Evolutionary conservation across 2,888 invertebrate species (phyloP).

Genomic region (Eupithecia subumbrata): DNA sequence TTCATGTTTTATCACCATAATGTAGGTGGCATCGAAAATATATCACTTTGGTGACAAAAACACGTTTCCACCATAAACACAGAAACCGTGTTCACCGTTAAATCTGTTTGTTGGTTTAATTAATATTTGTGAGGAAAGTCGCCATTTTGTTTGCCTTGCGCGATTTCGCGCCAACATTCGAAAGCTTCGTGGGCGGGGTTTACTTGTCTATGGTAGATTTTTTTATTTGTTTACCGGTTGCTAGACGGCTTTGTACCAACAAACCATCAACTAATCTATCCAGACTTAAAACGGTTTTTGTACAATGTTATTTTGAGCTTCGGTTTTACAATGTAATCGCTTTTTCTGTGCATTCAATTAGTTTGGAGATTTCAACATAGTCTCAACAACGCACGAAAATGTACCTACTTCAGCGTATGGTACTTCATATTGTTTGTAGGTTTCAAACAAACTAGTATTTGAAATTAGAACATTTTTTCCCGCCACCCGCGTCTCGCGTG

Average conservation of each 20-base stretch:
- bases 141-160: constrained; percentile 46
- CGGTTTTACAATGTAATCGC: neutral
- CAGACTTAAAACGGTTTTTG: neutral
- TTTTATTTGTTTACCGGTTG: constrained; percentile 12
- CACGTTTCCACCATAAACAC: constrained; percentile 41
- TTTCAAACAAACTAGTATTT: neutral
- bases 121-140: constrained; percentile 52
- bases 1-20: too few species aligned
- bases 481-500: constrained; percentile 56
- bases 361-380: too few species aligned
- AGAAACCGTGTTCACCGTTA: constrained; percentile 48
- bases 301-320: neutral
- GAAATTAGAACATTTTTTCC: constrained; percentile 36
- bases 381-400: neutral
- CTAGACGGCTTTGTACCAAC: neutral
- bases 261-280: neutral
- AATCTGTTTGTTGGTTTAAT: constrained; percentile 44
- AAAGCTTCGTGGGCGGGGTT: constrained; percentile 40
- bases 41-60: constrained; percentile 39
- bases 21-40: constrained; percentile 34
- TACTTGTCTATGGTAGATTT: constrained; percentile 38
- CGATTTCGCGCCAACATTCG: constrained; percentile 53
- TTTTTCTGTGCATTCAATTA: neutral
- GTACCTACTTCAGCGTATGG: neutral
- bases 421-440: neutral